Evolutionary conservation across 37 sponge, comb jelly and placozoan genomes (phyloP), one percentile per base, ranked within the genome.

Genomic region (Spongilla lacustris): DNA sequence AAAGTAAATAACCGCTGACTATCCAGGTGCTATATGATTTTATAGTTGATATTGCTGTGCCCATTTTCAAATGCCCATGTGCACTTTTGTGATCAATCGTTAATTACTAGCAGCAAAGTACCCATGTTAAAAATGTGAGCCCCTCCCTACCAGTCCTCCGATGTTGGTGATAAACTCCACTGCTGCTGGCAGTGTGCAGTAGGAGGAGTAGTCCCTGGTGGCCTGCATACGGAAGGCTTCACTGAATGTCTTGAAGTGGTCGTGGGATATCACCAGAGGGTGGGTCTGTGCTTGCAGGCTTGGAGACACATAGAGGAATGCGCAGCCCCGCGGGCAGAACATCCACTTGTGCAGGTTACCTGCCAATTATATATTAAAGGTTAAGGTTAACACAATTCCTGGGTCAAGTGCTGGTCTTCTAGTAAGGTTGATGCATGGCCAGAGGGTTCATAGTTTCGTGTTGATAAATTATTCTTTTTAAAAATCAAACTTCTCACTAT

Each of bases 341-440:
- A 79, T 13, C 93, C 93, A 92, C 48, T 92, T 92, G 86, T 92
- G 93, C 13, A 90, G 50, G 79, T 90, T 90, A 31, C 93, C 92
- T 91, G 71, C 0, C 13, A 50, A 74, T 37, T 69, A 72, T 9
- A 12, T 72, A 72, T 72, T 72, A 72, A 72, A 1, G 17, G 32
- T 34, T 33, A 72, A 34, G 73, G 26, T 72, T 14, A n/a, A 5
- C 32, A 13, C 8, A 10, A 8, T 4, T 28, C 12, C 17, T 72
- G 32, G 1, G 11, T 19, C 12, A 58, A 9, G 6, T 9, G 41
- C 41, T 6, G 41, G 41, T 6, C 41, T 6, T 9, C 6, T 41
- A 41, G n/a, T n/a, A n/a, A n/a, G n/a, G n/a, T n/a, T n/a, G n/a
- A n/a, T n/a, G n/a, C n/a, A n/a, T n/a, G n/a, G n/a, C n/a, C n/a